These are phyloP conservation scores for Misgurnus anguillicaudatus DNA, from an alignment of 2,113 vertebrate genomes.

Conservation along the genomic window DNA sequence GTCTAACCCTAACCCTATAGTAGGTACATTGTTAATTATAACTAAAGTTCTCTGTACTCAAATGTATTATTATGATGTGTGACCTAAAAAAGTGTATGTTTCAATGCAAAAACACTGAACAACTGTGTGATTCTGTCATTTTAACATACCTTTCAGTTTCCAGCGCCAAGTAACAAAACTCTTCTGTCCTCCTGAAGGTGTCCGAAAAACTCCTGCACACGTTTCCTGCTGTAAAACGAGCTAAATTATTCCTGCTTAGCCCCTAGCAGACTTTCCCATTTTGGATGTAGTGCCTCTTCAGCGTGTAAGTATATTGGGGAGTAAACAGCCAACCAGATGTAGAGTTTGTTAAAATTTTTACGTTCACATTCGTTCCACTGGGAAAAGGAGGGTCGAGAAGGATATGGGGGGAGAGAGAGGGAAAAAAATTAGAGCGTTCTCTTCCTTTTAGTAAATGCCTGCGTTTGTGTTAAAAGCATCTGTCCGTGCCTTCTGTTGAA, in stretches of 20 bases:
- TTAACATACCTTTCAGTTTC: conserved; percentile 30
- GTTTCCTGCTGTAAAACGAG: background rate
- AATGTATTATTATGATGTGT: too few relatives aligned
- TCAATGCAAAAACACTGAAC: too few relatives aligned
- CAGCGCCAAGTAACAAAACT: background rate
- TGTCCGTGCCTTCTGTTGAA: background rate
- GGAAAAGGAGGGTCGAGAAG: conserved; percentile 25
- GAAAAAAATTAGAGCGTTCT: background rate
- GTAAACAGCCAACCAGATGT: conserved; percentile 19
- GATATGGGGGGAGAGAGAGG: background rate
- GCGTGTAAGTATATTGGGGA: conserved; percentile 1
- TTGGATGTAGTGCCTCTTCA: conserved; percentile 23
- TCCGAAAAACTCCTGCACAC: background rate
- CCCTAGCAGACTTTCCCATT: conserved; percentile 35
- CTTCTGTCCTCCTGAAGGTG: background rate
- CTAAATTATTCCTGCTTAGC: background rate
- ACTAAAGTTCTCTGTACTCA: too few relatives aligned
- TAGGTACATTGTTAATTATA: too few relatives aligned
- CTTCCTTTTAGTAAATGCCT: conserved; percentile 3
- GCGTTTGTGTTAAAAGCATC: conserved; percentile 7
- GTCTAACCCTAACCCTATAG: too few relatives aligned
- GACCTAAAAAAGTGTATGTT: too few relatives aligned
- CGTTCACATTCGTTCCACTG: background rate
- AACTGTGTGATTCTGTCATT: background rate
- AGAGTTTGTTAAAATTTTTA: background rate